Evolutionary conservation across 2,888 invertebrate genomes (phyloP), one percentile per base, ranked within the genome.

Genomic region (Diplazon laetatorius): DNA sequence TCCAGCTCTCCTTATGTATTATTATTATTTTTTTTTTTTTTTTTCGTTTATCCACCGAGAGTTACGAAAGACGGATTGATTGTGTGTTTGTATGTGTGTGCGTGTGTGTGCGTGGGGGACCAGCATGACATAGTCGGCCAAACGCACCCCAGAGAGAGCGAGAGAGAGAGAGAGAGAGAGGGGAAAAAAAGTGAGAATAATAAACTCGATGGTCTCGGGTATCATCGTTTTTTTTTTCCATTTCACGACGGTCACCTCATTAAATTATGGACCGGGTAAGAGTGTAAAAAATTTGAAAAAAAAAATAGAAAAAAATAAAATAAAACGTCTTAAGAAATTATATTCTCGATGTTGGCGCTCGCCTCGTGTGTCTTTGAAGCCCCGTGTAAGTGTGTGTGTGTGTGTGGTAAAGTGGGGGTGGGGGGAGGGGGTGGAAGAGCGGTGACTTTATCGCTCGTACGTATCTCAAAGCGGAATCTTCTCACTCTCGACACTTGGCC

Each of bases 401-500:
- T n/a, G n/a, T n/a, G n/a, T n/a, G n/a, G n/a, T n/a, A n/a, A n/a
- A n/a, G n/a, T n/a, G n/a, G n/a, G n/a, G n/a, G n/a, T n/a, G n/a
- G n/a, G n/a, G n/a, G n/a, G n/a, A n/a, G n/a, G n/a, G n/a, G n/a
- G n/a, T n/a, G n/a, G n/a, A n/a, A n/a, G 72, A 55, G 66, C 52
- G 57, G 39, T 37, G 68, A 62, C 66, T 77, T 68, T 60, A 71
- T 71, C 59, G n/a, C 20, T 18, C 37, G 57, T 35, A 62, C 60
- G 39, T 72, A 72, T 77, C 68, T 59, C 12, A 35, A 16, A 57
- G 44, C 16, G 37, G 44, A 73, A 74, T 74, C 68, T 78, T 73
- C 59, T 78, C 69, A 65, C 65, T 70, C 65, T 74, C 59, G 73
- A 73, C 77, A 69, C 77, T 76, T 73, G 72, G 68, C 63, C 69